phyloP scores from a whole-genome alignment of 2,797 vertebrate genomes.

The Alauda arvensis region DNA sequence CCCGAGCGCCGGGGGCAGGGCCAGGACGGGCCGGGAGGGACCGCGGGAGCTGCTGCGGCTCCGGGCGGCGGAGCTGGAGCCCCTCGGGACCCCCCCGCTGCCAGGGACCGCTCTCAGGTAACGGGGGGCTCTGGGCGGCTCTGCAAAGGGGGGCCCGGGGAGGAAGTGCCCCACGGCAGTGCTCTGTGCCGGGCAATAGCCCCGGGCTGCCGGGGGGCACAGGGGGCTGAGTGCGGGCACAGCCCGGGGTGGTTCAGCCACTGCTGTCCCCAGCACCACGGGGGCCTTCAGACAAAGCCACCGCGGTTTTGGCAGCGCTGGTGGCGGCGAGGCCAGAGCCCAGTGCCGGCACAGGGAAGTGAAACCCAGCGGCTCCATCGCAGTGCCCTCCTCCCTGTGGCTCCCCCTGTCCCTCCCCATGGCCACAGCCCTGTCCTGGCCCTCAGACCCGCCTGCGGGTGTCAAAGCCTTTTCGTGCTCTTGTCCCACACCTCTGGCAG shows the following conservation, averaged over 20 bases:
- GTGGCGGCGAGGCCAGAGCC: background rate
- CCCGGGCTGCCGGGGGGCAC: background rate
- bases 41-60: background rate
- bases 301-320: background rate
- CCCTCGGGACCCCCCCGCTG: background rate
- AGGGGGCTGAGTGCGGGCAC: background rate
- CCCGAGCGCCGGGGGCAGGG: accelerated
- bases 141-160: accelerated
- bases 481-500: background rate
- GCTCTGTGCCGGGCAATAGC: background rate
- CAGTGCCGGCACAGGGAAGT: background rate
- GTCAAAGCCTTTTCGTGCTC: background rate
- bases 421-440: background rate
- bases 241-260: accelerated
- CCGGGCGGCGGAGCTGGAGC: background rate
- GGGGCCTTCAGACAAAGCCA: accelerated
- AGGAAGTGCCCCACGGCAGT: background rate
- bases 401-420: accelerated
- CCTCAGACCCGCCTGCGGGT: background rate
- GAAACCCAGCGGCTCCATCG: background rate
- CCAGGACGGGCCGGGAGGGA: accelerated
- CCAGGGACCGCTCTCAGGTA: conserved; percentile 12
- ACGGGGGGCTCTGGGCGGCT: background rate
- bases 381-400: accelerated
- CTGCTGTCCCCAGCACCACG: background rate